These are phyloP conservation scores for Caradrina clavipalpis DNA, from an alignment of 2,888 invertebrate genomes.

Conservation along the genomic window DNA sequence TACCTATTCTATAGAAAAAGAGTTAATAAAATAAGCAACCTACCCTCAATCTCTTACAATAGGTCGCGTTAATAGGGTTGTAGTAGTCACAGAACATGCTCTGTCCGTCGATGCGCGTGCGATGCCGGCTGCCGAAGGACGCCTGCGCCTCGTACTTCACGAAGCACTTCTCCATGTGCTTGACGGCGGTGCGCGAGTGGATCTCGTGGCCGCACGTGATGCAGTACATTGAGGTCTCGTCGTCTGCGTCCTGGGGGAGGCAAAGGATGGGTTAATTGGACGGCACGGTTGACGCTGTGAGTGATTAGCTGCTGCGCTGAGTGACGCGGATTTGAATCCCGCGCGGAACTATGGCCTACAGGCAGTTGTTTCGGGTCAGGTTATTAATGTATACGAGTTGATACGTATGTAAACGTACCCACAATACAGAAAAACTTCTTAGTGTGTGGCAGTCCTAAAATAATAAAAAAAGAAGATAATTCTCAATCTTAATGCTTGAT, in stretches of 20 bases:
- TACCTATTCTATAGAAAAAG: neutral
- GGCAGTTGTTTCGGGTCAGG: too few species aligned
- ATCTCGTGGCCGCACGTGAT: conserved; percentile 99
- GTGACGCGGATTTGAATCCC: too few species aligned
- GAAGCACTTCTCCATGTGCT: conserved; percentile 99
- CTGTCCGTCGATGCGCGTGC: conserved; percentile 97
- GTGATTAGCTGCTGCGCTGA: too few species aligned
- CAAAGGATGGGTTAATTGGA: too few species aligned
- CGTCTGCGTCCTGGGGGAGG: conserved; percentile 87
- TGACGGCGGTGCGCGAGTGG: conserved; percentile 96
- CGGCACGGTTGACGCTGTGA: too few species aligned
- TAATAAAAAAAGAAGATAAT: too few species aligned
- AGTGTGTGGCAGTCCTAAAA: too few species aligned
- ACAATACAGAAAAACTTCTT: too few species aligned
- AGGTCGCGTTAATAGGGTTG: conserved; percentile 96
- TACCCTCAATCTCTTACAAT: conserved; percentile 97
- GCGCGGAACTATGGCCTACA: too few species aligned
- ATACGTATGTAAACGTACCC: too few species aligned
- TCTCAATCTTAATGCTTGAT: too few species aligned
- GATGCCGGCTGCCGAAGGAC: conserved; percentile 98
- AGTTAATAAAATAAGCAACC: conserved; percentile 42
- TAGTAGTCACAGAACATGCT: conserved; percentile 99
- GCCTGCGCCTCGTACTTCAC: conserved; percentile 99
- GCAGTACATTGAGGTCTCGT: conserved; percentile 97
- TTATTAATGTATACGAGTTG: too few species aligned